Percentiles rank a stretch among this genome's conserved stretches.
phyloP scores from a whole-genome alignment of 2,113 vertebrate genomes.

The Scomber scombrus region DNA sequence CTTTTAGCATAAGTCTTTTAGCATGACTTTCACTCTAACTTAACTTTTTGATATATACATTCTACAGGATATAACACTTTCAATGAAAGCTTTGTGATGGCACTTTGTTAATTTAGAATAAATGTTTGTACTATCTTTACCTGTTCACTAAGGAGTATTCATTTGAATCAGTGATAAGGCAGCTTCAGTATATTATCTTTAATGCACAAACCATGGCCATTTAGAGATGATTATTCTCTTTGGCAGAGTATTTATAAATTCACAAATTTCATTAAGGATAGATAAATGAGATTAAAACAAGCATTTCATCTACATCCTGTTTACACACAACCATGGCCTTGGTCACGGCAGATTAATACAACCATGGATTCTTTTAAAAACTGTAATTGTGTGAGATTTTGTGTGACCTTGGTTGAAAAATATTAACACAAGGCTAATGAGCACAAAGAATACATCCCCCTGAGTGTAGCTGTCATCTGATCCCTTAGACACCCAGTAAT shows the following conservation, averaged over 20 bases:
- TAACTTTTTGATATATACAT: background rate
- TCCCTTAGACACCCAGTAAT: constrained; percentile 2
- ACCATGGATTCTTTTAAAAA: background rate
- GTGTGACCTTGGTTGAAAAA: background rate
- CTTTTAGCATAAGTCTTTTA: no score
- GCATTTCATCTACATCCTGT: background rate
- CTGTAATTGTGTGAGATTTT: background rate
- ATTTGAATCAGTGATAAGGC: background rate
- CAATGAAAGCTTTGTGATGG: background rate
- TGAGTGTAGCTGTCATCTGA: constrained; percentile 11
- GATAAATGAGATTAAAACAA: background rate
- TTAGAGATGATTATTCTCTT: background rate
- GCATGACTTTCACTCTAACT: background rate
- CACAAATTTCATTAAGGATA: background rate
- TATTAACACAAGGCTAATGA: constrained; percentile 5
- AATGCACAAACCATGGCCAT: background rate
- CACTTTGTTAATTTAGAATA: background rate
- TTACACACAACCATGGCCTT: background rate
- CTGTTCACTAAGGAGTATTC: background rate
- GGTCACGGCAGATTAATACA: background rate
- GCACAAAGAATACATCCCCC: background rate
- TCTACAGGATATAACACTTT: background rate
- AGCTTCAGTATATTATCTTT: background rate
- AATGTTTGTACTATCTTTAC: background rate
- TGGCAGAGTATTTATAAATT: background rate